phyloP scores from a whole-genome alignment of 1,140 invertebrate species.

The Amyelois transitella region DNA sequence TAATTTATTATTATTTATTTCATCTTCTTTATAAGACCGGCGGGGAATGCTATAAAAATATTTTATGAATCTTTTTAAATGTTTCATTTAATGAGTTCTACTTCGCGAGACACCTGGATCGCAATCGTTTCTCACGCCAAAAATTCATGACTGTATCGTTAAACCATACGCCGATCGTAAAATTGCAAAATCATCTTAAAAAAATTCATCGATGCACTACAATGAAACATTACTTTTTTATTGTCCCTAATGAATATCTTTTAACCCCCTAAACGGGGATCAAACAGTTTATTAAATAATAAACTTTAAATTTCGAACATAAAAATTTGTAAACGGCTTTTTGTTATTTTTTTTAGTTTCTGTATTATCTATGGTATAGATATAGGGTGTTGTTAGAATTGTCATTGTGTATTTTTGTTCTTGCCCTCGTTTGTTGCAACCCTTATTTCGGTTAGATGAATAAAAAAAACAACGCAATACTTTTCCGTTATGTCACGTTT shows the following conservation, averaged over 20 bases:
- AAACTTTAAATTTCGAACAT: conserved; percentile 55
- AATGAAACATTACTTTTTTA: conserved; percentile 69
- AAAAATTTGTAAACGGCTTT: conserved; percentile 67
- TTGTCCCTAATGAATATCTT: conserved; percentile 63
- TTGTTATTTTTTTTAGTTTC: conserved; percentile 28
- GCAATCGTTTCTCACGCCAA: conserved; percentile 53
- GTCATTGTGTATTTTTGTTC: conserved; percentile 54
- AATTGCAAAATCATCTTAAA: conserved; percentile 66
- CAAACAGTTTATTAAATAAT: conserved; percentile 57
- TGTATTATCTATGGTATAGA: conserved; percentile 46
- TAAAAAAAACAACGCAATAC: conserved; percentile 7
- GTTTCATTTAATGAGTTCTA: not conserved
- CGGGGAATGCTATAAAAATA: too few species aligned
- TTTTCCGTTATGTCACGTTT: not conserved
- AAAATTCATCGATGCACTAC: conserved; percentile 65
- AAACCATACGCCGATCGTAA: conserved; percentile 59
- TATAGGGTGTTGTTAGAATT: conserved; percentile 56
- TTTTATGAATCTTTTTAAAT: not conserved
- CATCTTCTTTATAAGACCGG: too few species aligned
- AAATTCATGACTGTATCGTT: conserved; percentile 40
- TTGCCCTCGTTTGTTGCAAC: conserved; percentile 44
- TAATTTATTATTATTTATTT: too few species aligned
- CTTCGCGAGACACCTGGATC: conserved; percentile 31
- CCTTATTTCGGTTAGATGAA: conserved; percentile 40
- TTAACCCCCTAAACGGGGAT: conserved; percentile 29